These are phyloP conservation scores for Oncorhynchus gorbuscha DNA, from an alignment of 2,113 vertebrate species.

Conservation along the genomic window DNA sequence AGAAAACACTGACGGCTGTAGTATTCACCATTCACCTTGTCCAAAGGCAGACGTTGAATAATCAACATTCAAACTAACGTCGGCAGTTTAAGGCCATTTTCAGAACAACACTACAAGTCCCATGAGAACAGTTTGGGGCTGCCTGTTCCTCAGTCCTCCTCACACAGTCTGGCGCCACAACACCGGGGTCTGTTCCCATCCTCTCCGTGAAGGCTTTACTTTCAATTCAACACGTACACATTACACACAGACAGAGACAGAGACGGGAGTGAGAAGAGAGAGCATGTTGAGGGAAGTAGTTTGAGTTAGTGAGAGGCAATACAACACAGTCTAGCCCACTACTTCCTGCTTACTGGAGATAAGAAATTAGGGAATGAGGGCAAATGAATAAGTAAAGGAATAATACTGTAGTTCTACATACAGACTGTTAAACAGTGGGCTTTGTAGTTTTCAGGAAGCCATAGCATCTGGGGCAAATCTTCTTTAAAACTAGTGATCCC, in stretches of 20 bases:
- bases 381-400: too few relatives aligned
- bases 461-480: too few relatives aligned
- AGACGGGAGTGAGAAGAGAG: not conserved
- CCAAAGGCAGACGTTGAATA: not conserved
- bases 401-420: too few relatives aligned
- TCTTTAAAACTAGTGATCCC: not conserved
- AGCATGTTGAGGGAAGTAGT: not conserved
- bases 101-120: not conserved
- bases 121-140: not conserved
- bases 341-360: too few relatives aligned
- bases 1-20: too few relatives aligned
- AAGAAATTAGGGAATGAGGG: too few relatives aligned
- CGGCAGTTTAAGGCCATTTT: not conserved
- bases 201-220: not conserved
- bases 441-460: too few relatives aligned
- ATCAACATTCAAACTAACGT: conserved; percentile 1
- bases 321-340: not conserved
- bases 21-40: not conserved
- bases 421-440: too few relatives aligned
- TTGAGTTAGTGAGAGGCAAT: not conserved
- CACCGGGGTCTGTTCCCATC: not conserved
- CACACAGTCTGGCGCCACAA: not conserved
- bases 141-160: too few relatives aligned
- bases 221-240: not conserved
- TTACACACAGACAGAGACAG: not conserved